phyloP scores from a whole-genome alignment of 2,888 invertebrate species.

The Apomyelois bistriatella region DNA sequence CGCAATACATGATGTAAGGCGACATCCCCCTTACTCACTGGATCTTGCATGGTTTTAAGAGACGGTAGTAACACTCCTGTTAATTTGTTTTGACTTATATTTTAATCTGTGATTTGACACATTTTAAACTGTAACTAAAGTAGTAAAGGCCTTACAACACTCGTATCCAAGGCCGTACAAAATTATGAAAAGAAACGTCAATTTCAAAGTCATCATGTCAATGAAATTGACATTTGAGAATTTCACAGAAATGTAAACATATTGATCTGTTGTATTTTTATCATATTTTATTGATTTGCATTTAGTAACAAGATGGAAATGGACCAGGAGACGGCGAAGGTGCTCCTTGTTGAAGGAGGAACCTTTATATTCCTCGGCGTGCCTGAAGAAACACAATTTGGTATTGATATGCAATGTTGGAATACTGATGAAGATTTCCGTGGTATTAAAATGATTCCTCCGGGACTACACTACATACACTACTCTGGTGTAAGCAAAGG shows the following conservation, averaged over 20 bases:
- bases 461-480: constrained; percentile 96
- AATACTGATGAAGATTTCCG: constrained; percentile 94
- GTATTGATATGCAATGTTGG: constrained; percentile 93
- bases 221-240: not conserved
- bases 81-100: no score
- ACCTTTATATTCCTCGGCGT: constrained; percentile 91
- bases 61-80: no score
- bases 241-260: constrained; percentile 50
- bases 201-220: not conserved
- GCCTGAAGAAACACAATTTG: constrained; percentile 95
- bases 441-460: constrained; percentile 99
- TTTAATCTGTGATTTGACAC: no score
- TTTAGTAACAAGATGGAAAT: constrained; percentile 64
- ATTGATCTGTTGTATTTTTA: constrained; percentile 44
- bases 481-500: constrained; percentile 85
- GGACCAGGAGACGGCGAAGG: constrained; percentile 87
- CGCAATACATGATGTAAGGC: no score
- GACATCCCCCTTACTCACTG: no score
- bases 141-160: no score
- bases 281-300: constrained; percentile 36
- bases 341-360: constrained; percentile 89
- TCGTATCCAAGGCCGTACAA: no score
- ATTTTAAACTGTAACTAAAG: no score
- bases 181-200: not conserved
- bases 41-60: no score